Conservation (phyloP, 1,140 invertebrate genomes). For the Bombus fervidus region DNA sequence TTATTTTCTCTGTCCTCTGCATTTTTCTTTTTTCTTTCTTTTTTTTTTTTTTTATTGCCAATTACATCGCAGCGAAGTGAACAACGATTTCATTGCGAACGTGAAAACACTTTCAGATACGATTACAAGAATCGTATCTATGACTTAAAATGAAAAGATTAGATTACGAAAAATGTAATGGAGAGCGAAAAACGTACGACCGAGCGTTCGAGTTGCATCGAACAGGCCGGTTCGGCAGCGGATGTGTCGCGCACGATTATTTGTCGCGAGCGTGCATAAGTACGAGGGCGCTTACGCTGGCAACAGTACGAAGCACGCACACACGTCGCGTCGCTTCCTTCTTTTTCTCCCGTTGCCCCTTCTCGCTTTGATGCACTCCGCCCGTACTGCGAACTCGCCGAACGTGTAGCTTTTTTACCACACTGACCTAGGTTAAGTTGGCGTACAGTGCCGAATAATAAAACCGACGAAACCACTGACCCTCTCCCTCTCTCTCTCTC, state of each 20-base stretch:
- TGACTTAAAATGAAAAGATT: too few relatives aligned
- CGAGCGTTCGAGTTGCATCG: too few relatives aligned
- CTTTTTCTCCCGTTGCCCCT: slow-evolving; percentile 2
- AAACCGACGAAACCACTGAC: slow-evolving; percentile 74
- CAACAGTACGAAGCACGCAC: slow-evolving; percentile 30
- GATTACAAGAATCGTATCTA: too few relatives aligned
- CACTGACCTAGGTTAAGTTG: slow-evolving; percentile 81
- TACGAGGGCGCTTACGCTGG: slow-evolving; percentile 31
- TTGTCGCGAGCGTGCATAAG: slow-evolving; percentile 41
- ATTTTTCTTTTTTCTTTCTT: too few relatives aligned
- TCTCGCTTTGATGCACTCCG: slow-evolving; percentile 1
- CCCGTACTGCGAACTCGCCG: slow-evolving; percentile 51
- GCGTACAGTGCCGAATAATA: slow-evolving; percentile 79
- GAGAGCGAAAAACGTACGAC: too few relatives aligned
- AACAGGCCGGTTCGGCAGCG: slow-evolving; percentile 55
- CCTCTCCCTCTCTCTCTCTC: slow-evolving; percentile 55
- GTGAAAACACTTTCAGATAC: too few relatives aligned
- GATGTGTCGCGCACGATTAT: slow-evolving; percentile 52
- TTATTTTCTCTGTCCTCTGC: too few relatives aligned
- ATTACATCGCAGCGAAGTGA: too few relatives aligned
- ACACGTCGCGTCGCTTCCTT: slow-evolving; percentile 28
- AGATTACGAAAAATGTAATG: too few relatives aligned
- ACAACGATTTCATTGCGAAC: too few relatives aligned
- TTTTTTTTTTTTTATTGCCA: too few relatives aligned
- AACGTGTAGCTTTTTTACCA: slow-evolving; percentile 74